phyloP scores from a whole-genome alignment of 1,140 invertebrate genomes.

The Samia ricini region DNA sequence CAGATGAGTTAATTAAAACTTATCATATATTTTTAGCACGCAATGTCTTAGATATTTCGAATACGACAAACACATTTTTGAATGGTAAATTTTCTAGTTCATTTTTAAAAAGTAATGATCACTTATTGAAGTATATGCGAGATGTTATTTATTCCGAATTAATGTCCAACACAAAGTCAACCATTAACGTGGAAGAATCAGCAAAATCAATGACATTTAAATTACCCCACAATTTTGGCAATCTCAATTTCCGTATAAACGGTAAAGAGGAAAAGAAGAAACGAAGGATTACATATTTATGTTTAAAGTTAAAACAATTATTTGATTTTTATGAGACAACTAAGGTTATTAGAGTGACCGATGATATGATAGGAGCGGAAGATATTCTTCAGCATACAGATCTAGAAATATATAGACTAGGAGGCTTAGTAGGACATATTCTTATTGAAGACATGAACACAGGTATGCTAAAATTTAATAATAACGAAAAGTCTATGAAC shows the following conservation, averaged over 20 bases:
- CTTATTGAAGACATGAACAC: background rate
- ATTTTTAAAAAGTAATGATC: slow-evolving; percentile 11
- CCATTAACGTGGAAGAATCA: background rate
- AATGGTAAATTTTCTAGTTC: background rate
- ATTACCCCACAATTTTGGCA: slow-evolving; percentile 9
- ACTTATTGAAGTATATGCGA: background rate
- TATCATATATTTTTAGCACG: slow-evolving; percentile 17
- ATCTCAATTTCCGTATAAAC: background rate
- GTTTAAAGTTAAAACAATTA: slow-evolving; percentile 1
- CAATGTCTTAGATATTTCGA: slow-evolving; percentile 9
- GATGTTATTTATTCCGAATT: background rate
- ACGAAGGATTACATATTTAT: background rate
- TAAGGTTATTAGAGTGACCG: background rate
- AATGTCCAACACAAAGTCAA: slow-evolving; percentile 7
- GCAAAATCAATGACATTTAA: background rate
- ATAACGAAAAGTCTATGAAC: background rate
- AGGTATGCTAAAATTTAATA: background rate
- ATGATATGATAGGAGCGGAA: background rate
- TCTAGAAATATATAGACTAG: slow-evolving; percentile 4
- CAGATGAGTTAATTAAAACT: slow-evolving; percentile 4
- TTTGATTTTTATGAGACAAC: background rate
- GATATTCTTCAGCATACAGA: background rate
- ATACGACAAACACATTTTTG: background rate
- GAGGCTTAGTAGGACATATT: background rate
- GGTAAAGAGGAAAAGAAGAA: background rate